These are phyloP conservation scores for Oreortyx pictus DNA, from an alignment of 2,797 vertebrate genomes.

Conservation along the genomic window DNA sequence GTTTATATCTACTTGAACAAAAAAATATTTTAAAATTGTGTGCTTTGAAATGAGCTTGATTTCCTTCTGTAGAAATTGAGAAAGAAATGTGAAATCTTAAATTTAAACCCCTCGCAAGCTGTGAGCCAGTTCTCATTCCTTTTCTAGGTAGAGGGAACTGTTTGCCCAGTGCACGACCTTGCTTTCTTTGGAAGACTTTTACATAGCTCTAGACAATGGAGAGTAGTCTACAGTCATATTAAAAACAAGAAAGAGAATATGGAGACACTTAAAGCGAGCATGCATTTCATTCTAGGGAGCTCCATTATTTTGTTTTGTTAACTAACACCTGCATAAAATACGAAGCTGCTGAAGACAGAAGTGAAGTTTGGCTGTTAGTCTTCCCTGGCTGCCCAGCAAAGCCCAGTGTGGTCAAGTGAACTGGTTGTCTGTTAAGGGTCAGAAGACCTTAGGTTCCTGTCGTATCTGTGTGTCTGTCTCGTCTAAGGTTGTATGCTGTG, in stretches of 20 bases:
- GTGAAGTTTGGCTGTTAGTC: not conserved
- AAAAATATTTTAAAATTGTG: not conserved
- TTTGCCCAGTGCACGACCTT: not conserved
- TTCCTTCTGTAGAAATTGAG: not conserved
- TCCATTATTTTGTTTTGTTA: not conserved
- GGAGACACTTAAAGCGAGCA: not conserved
- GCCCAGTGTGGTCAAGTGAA: not conserved
- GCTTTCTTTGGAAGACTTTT: conserved; percentile 31
- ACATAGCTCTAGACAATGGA: not conserved
- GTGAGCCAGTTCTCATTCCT: not conserved
- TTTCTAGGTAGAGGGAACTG: not conserved
- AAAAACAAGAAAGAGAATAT: not conserved
- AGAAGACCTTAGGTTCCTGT: accelerated
- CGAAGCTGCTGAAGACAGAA: not conserved
- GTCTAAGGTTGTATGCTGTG: not conserved
- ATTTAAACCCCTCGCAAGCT: not conserved
- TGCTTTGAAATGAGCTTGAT: not conserved
- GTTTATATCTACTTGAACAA: not conserved
- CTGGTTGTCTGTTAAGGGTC: not conserved
- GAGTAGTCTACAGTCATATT: not conserved
- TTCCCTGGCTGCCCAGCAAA: not conserved
- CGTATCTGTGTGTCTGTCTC: not conserved
- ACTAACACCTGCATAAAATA: not conserved
- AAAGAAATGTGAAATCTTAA: not conserved
- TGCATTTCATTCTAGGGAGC: not conserved